Percentiles rank a stretch among this genome's conserved stretches.
Conservation (phyloP, 2,888 invertebrate species). For the Cantharis lateralis region DNA sequence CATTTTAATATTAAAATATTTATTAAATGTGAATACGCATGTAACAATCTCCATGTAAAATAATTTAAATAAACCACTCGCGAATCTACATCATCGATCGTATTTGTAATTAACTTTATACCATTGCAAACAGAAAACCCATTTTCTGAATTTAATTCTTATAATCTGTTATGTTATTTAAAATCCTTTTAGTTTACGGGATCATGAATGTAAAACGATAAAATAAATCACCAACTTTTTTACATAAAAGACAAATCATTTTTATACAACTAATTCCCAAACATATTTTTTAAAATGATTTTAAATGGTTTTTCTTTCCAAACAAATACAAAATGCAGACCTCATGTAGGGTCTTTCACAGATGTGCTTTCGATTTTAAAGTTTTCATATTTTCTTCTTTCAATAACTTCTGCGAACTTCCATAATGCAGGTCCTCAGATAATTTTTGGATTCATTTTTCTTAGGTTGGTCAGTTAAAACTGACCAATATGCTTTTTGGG, state of each 20-base stretch:
- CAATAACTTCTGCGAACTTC: too few species aligned
- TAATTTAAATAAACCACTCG: neutral
- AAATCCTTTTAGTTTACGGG: neutral
- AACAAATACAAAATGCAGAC: neutral
- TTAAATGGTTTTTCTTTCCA: neutral
- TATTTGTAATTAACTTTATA: neutral
- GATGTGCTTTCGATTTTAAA: too few species aligned
- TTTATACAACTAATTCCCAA: neutral
- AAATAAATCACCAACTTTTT: neutral
- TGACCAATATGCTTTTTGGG: too few species aligned
- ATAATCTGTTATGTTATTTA: neutral
- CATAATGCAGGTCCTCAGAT: too few species aligned
- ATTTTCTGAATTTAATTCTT: neutral
- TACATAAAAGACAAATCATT: neutral
- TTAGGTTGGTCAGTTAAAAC: too few species aligned
- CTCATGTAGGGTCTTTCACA: neutral
- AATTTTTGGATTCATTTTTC: too few species aligned
- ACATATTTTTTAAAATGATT: neutral
- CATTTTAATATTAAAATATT: neutral
- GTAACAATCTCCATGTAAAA: neutral
- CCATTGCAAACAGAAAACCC: neutral
- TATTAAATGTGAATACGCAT: neutral
- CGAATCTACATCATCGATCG: neutral
- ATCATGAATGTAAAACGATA: neutral
- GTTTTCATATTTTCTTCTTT: too few species aligned